Percentiles rank a stretch among this genome's conserved stretches.
phyloP scores from a whole-genome alignment of 92 coral and sea anemone species.

The Zoanthus sansibaricus region DNA sequence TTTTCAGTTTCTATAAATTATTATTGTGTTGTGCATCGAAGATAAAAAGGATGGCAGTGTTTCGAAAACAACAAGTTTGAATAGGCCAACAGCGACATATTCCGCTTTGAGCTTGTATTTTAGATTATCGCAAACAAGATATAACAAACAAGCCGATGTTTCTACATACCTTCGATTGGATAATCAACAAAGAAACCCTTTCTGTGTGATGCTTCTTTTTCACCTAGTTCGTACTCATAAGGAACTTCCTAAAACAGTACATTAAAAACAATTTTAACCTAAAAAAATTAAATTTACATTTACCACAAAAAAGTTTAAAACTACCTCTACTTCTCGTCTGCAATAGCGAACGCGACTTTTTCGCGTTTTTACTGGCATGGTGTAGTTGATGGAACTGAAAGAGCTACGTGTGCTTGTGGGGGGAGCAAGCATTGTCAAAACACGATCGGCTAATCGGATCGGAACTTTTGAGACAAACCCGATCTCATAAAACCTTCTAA shows the following conservation, averaged over 20 bases:
- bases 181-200: constrained; percentile 78
- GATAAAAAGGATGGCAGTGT: neutral
- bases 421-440: constrained; percentile 36
- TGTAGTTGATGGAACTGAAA: constrained; percentile 2
- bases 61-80: constrained; percentile 8
- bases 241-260: constrained; percentile 30
- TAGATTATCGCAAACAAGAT: neutral
- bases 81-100: neutral
- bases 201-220: constrained; percentile 43
- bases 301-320: neutral
- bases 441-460: constrained; percentile 13
- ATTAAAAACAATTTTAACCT: neutral
- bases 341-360: neutral
- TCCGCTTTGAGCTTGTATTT: neutral
- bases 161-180: constrained; percentile 90
- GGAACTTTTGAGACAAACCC: constrained; percentile 28
- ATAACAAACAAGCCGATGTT: neutral
- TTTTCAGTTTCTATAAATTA: neutral
- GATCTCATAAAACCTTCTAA: constrained; percentile 35
- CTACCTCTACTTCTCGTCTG: constrained; percentile 23
- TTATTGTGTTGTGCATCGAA: neutral
- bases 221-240: constrained; percentile 22
- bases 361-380: constrained; percentile 9
- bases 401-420: constrained; percentile 35
- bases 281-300: neutral